Evolutionary conservation across 2,797 vertebrate genomes (phyloP).

Genomic region (Heterohyrax brucei): DNA sequence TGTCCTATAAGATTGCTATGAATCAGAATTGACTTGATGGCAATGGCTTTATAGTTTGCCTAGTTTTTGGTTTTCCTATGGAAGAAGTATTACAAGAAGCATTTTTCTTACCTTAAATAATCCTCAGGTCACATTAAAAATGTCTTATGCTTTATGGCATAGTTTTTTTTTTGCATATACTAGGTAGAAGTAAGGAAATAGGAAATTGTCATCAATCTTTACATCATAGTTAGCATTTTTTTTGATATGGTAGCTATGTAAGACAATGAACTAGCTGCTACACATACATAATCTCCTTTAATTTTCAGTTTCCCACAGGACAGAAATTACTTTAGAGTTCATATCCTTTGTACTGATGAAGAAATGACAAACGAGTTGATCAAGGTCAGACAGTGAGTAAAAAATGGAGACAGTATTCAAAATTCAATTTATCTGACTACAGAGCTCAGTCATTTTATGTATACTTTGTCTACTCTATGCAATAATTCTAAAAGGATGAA

Average conservation of each 20-base stretch:
- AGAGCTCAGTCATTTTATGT: background rate
- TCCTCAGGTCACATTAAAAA: conserved; percentile 50
- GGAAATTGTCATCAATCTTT: background rate
- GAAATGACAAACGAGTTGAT: background rate
- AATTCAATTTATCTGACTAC: background rate
- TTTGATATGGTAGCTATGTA: background rate
- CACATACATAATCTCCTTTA: background rate
- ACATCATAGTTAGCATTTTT: background rate
- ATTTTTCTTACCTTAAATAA: background rate
- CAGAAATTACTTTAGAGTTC: background rate
- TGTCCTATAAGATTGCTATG: no score
- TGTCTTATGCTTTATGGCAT: background rate
- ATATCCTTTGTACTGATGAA: background rate
- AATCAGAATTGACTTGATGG: background rate
- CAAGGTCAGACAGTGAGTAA: background rate
- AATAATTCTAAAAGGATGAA: conserved; percentile 24
- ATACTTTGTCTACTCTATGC: background rate
- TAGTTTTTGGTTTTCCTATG: conserved; percentile 5
- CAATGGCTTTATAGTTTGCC: background rate
- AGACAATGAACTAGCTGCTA: background rate
- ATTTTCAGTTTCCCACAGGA: background rate
- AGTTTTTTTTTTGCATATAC: background rate
- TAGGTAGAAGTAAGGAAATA: background rate
- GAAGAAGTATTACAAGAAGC: background rate
- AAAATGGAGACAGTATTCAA: background rate